Percentiles rank a stretch among this genome's conserved stretches.
These are phyloP conservation scores for Hypocryptadius cinnamomeus DNA, from an alignment of 2,113 vertebrate genomes.

Conservation along the genomic window DNA sequence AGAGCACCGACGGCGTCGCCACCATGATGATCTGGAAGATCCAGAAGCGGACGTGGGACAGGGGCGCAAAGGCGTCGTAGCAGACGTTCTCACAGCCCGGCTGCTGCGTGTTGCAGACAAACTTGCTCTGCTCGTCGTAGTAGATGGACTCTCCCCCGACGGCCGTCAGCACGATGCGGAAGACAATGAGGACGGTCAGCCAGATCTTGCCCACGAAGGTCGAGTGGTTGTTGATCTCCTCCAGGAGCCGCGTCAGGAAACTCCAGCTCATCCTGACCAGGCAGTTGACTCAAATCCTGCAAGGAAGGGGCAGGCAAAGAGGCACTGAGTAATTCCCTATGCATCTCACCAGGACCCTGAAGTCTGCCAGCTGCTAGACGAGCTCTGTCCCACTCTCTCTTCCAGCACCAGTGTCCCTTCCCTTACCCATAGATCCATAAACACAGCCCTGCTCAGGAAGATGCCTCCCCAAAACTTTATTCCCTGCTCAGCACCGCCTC, in stretches of 20 bases:
- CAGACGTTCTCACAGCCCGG: slow-evolving; percentile 89
- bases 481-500: background rate
- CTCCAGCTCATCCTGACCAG: slow-evolving; percentile 86
- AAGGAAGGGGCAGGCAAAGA: background rate
- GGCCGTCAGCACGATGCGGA: slow-evolving; percentile 85
- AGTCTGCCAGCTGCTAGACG: background rate
- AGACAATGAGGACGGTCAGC: slow-evolving; percentile 83
- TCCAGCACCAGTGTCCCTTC: background rate
- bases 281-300: background rate
- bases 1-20: slow-evolving; percentile 81
- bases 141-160: slow-evolving; percentile 89
- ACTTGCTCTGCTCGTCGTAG: slow-evolving; percentile 88
- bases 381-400: background rate
- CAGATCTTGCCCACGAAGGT: slow-evolving; percentile 90
- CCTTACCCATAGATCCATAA: background rate
- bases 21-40: slow-evolving; percentile 88
- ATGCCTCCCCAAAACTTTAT: background rate
- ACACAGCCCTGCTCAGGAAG: background rate
- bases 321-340: fast-evolving
- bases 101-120: slow-evolving; percentile 85
- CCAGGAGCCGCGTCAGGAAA: slow-evolving; percentile 83
- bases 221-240: slow-evolving; percentile 91
- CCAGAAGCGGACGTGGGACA: slow-evolving; percentile 87
- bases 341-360: background rate
- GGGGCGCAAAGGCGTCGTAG: slow-evolving; percentile 82